Base-by-base conservation (phyloP, 2,888 invertebrate genomes). In the Pristionchus entomophagus region DNA sequence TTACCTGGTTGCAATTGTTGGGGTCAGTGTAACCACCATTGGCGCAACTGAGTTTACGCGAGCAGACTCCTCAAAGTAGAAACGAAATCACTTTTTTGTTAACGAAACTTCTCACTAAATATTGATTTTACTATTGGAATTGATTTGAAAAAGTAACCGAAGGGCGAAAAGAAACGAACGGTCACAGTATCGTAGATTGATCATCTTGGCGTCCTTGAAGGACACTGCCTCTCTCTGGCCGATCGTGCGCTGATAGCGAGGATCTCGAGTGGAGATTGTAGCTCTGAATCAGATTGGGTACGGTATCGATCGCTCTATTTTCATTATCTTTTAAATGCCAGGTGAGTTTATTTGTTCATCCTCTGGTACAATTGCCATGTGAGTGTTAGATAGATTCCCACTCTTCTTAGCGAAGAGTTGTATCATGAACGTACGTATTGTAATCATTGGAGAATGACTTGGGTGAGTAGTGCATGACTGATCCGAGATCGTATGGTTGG, bases 201-300 rank as follows among this genome's bases (percentile, higher is more conserved):
- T 92, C 91, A 92, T 92, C 62, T 91, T 91, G 26, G 91, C 93
- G 86, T 93, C 93, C 86, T 92, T 93, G 89, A 92, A 93, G 0
- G 93, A 93, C 8, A 92, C 84, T 2, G 89, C 90, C 38, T 89
- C 88, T 85, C 93, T 82, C 85, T 93, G 93, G 0, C 93, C 93
- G 85, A 93, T 91, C 22, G 92, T 93, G 80, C 90, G 89, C 81
- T 93, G 93, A 86, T 91, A 93, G 81, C 88, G 88, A 35, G 88
- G 78, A 82, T 93, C 93, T 38, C 87, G 88, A 3, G 91, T 91
- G 14, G 86, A 73, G 80, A 91, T 91, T 12, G 92, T 91, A 81
- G 91, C 87, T 22, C 91, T 91, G 45, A 81, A n/a, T n/a, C n/a
- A 88, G 59, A 32, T 38, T 5, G 19, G 56, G 56, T 56, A 65